Evolutionary conservation across 1,140 invertebrate genomes (phyloP).

Genomic region (Chrysopa pallens): DNA sequence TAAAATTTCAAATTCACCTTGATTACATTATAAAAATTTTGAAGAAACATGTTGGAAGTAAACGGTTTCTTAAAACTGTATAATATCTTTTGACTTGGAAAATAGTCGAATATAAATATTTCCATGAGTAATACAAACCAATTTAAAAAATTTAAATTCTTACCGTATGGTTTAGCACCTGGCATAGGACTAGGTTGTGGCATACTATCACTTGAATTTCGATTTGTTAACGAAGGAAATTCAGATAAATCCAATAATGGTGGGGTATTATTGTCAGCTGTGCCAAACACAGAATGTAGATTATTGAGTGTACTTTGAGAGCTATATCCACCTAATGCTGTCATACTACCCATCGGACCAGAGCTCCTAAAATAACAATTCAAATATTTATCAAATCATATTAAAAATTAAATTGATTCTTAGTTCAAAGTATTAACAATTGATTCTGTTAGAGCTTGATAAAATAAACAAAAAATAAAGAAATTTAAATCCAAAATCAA

Average conservation of each 20-base stretch:
- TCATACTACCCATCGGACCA: constrained; percentile 42
- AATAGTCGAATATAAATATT: too few relatives aligned
- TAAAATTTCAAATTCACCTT: too few relatives aligned
- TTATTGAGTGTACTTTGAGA: constrained; percentile 41
- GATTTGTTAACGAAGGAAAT: constrained; percentile 75
- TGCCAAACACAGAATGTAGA: constrained; percentile 61
- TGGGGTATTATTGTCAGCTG: constrained; percentile 55
- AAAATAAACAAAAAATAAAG: too few relatives aligned
- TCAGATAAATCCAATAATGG: constrained; percentile 73
- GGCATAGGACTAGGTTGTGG: constrained; percentile 63
- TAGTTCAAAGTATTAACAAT: too few relatives aligned
- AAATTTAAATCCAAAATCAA: too few relatives aligned
- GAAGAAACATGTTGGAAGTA: too few relatives aligned
- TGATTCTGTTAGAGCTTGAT: too few relatives aligned
- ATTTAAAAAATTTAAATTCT: constrained; percentile 10
- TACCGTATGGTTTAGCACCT: constrained; percentile 75
- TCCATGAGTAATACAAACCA: constrained; percentile 1
- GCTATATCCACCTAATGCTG: constrained; percentile 42
- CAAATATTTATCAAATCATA: neutral
- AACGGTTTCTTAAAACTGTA: too few relatives aligned
- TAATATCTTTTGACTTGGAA: too few relatives aligned
- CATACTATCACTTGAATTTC: constrained; percentile 51
- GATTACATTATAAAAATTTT: too few relatives aligned
- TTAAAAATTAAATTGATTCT: neutral
- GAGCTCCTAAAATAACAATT: constrained; percentile 25